phyloP scores from a whole-genome alignment of 2,797 vertebrate genomes.

The Apogon talboti region DNA sequence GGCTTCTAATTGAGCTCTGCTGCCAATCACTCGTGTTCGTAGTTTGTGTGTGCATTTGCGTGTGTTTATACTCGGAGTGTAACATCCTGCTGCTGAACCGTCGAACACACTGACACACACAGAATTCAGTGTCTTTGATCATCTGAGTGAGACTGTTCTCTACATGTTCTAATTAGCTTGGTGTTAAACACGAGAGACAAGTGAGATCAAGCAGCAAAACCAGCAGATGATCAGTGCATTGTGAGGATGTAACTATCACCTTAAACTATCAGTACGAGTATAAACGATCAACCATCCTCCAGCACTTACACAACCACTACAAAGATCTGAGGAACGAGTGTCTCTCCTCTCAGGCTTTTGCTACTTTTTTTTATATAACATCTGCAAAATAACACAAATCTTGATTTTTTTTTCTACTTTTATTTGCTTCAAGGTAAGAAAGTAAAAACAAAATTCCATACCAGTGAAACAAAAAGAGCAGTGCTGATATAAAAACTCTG shows the following conservation, averaged over 20 bases:
- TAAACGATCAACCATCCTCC: conserved; percentile 11
- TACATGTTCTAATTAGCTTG: conserved; percentile 71
- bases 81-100: conserved; percentile 40
- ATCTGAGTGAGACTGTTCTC: conserved; percentile 65
- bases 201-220: conserved; percentile 60
- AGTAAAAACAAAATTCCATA: too few species aligned
- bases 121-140: conserved; percentile 67
- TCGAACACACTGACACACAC: conserved; percentile 42
- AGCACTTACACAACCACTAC: neutral
- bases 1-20: conserved; percentile 71
- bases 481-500: too few species aligned
- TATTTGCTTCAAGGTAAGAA: neutral
- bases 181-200: conserved; percentile 61
- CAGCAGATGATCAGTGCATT: conserved; percentile 43
- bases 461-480: too few species aligned
- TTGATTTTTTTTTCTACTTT: neutral
- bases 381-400: conserved; percentile 2
- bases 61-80: conserved; percentile 49
- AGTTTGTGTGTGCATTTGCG: conserved; percentile 31
- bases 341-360: neutral
- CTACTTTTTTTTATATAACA: conserved; percentile 17
- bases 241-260: conserved; percentile 38
- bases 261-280: conserved; percentile 38
- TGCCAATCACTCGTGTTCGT: conserved; percentile 69
- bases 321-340: neutral